phyloP scores from a whole-genome alignment of 2,113 vertebrate species.

The Hystrix brachyura region DNA sequence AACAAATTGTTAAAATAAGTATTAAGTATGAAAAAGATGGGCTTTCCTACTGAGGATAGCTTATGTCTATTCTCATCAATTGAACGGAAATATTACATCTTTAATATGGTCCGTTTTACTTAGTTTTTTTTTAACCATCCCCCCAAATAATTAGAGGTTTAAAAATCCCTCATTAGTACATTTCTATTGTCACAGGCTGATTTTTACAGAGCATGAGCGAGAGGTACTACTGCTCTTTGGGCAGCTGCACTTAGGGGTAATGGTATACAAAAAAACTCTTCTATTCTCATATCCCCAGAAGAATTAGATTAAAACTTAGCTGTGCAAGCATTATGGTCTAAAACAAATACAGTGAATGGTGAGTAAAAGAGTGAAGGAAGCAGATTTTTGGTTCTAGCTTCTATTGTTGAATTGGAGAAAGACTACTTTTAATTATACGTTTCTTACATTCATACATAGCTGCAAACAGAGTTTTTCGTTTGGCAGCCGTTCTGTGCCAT shows the following conservation, averaged over 20 bases:
- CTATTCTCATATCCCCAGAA: slow-evolving; percentile 58
- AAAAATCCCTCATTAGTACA: slow-evolving; percentile 36
- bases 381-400: slow-evolving; percentile 58
- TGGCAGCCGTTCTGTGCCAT: background rate
- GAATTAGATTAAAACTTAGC: slow-evolving; percentile 67
- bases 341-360: slow-evolving; percentile 47
- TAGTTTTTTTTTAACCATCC: background rate
- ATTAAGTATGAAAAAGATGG: slow-evolving; percentile 45
- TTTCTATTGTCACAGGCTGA: background rate
- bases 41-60: slow-evolving; percentile 43
- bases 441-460: slow-evolving; percentile 14
- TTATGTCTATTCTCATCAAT: slow-evolving; percentile 73
- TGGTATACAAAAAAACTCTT: slow-evolving; percentile 13
- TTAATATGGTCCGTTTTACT: background rate
- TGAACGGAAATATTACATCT: slow-evolving; percentile 57
- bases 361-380: slow-evolving; percentile 75
- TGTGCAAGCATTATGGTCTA: slow-evolving; percentile 68
- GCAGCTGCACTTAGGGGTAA: background rate
- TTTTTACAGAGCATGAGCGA: background rate
- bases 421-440: background rate
- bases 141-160: slow-evolving; percentile 43
- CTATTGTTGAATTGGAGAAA: slow-evolving; percentile 63
- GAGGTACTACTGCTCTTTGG: background rate
- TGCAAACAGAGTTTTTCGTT: background rate
- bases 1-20: slow-evolving; percentile 37